A percentile compares a stretch with the other conserved stretches of the same genome.
These are phyloP conservation scores for Pelosia muscerda DNA, from an alignment of 2,888 invertebrate genomes.

Conservation along the genomic window DNA sequence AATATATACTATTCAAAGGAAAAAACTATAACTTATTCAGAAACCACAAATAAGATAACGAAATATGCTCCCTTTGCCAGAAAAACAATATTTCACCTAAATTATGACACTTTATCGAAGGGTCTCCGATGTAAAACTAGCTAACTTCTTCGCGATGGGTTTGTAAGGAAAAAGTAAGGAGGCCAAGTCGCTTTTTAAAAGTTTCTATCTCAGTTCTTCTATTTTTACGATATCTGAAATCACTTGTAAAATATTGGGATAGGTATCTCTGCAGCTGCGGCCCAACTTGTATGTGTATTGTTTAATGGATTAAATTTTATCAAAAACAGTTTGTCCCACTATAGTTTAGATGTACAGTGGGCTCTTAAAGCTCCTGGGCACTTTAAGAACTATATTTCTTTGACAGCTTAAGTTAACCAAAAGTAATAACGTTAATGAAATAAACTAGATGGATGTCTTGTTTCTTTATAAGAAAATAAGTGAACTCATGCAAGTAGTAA, in stretches of 20 bases:
- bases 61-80: constrained; percentile 67
- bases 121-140: constrained; percentile 80
- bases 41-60: constrained; percentile 71
- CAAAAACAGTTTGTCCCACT: constrained; percentile 39
- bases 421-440: too few relatives aligned
- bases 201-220: constrained; percentile 70
- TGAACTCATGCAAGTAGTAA: too few relatives aligned
- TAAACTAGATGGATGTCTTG: too few relatives aligned
- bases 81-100: constrained; percentile 78
- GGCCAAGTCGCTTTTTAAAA: constrained; percentile 72
- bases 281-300: constrained; percentile 68
- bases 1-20: constrained; percentile 53
- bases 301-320: constrained; percentile 60
- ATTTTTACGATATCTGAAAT: constrained; percentile 75
- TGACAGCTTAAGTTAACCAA: too few relatives aligned
- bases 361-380: too few relatives aligned
- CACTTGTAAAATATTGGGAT: constrained; percentile 75
- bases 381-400: too few relatives aligned
- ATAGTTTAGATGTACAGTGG: constrained; percentile 33
- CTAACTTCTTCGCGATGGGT: constrained; percentile 72
- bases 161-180: constrained; percentile 75
- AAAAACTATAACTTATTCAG: constrained; percentile 63
- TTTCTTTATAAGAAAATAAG: too few relatives aligned
- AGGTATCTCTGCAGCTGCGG: constrained; percentile 62
- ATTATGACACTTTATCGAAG: constrained; percentile 82